phyloP scores from a whole-genome alignment of 2,888 invertebrate species.

The Suillia variegata region DNA sequence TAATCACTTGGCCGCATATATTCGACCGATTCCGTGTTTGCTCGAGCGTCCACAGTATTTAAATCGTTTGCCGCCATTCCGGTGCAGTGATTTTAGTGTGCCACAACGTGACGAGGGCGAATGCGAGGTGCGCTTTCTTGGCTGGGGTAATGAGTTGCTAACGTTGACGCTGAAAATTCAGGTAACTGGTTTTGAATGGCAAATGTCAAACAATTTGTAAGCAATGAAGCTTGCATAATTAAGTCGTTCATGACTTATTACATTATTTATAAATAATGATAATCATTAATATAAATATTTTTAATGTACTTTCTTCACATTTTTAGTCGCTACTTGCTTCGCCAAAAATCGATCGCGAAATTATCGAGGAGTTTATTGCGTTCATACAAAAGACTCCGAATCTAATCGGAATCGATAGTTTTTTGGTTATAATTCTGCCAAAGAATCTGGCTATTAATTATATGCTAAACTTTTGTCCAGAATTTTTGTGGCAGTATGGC shows the following conservation, averaged over 20 bases:
- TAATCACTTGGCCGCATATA: constrained; percentile 43
- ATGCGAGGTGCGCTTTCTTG: constrained; percentile 50
- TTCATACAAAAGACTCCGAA: constrained; percentile 67
- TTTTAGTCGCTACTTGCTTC: constrained; percentile 64
- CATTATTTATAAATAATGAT: too few relatives aligned
- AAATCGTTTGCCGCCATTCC: constrained; percentile 57
- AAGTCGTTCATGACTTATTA: too few relatives aligned
- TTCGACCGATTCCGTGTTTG: constrained; percentile 55
- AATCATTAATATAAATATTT: too few relatives aligned
- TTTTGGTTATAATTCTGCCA: constrained; percentile 63
- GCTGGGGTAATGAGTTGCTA: constrained; percentile 54
- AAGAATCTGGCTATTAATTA: constrained; percentile 64
- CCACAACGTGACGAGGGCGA: constrained; percentile 54
- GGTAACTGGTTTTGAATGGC: constrained; percentile 28
- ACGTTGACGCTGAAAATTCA: constrained; percentile 54
- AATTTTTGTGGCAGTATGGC: constrained; percentile 69
- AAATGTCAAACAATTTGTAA: too few relatives aligned
- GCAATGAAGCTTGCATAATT: too few relatives aligned
- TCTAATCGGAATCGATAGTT: constrained; percentile 64
- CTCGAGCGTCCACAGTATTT: constrained; percentile 55
- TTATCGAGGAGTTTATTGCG: constrained; percentile 66
- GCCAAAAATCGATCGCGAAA: constrained; percentile 60
- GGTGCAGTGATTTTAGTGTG: constrained; percentile 50
- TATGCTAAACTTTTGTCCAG: constrained; percentile 67
- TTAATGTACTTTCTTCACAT: constrained; percentile 7